Evolutionary conservation across 1,140 invertebrate genomes (phyloP).

Genomic region (Neodiprion lecontei): DNA sequence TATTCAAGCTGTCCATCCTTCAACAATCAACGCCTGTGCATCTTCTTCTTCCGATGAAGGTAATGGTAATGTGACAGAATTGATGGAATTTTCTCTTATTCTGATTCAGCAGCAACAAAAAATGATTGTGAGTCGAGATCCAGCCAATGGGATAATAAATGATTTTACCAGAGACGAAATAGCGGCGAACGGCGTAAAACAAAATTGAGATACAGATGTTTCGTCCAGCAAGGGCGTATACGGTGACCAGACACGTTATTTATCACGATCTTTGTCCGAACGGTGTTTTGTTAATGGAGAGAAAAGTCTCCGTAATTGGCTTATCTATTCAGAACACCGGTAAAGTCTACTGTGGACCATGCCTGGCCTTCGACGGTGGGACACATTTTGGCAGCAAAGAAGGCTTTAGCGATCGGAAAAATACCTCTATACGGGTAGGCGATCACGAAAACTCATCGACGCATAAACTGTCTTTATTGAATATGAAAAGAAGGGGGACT

Average conservation of each 20-base stretch:
- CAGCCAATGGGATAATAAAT: neutral
- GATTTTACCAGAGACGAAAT: neutral
- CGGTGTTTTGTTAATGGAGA: neutral
- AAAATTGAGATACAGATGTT: neutral
- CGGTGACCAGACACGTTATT: neutral
- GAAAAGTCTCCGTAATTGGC: neutral
- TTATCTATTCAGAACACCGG: neutral
- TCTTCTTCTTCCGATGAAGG: neutral
- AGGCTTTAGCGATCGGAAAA: slow-evolving; percentile 43
- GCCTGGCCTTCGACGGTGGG: neutral
- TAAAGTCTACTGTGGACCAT: neutral
- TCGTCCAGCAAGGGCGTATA: neutral
- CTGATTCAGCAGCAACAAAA: neutral
- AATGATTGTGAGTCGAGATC: neutral
- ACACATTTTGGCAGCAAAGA: slow-evolving; percentile 2
- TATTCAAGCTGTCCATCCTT: neutral
- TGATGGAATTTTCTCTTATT: no score
- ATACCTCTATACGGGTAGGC: slow-evolving; percentile 28
- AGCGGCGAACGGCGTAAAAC: neutral
- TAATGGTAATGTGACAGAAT: neutral
- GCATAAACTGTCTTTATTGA: slow-evolving; percentile 29
- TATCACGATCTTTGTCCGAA: neutral
- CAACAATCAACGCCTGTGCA: neutral
- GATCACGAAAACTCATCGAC: slow-evolving; percentile 36
- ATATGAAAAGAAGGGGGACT: slow-evolving; percentile 25